These are phyloP conservation scores for Drosophila sechellia DNA, from an alignment of 1,140 invertebrate species.

Conservation along the genomic window DNA sequence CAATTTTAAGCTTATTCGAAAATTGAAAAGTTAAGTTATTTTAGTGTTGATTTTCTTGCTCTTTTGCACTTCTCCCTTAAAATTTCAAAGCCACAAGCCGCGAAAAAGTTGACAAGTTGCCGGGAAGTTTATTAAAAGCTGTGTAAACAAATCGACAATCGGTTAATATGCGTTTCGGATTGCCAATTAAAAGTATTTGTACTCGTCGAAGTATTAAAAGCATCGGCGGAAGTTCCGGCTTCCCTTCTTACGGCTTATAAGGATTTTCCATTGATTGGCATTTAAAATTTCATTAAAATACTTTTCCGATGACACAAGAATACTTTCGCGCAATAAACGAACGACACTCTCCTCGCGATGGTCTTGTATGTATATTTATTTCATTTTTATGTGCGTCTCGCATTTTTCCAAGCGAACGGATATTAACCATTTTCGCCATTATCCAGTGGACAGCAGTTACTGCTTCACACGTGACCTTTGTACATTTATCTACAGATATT, in stretches of 20 bases:
- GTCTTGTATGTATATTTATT: conserved; percentile 14
- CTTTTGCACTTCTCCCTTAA: not conserved
- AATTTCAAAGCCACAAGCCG: conserved; percentile 29
- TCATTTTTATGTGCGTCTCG: conserved; percentile 11
- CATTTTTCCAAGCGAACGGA: conserved; percentile 8
- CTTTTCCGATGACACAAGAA: conserved; percentile 32
- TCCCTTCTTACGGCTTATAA: conserved; percentile 14
- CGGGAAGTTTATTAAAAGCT: conserved; percentile 44
- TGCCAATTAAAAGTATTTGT: conserved; percentile 49
- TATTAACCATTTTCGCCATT: conserved; percentile 66
- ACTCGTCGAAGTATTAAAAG: conserved; percentile 2
- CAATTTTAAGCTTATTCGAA: no score
- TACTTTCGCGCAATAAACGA: conserved; percentile 1
- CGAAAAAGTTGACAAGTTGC: conserved; percentile 33
- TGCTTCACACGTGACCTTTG: conserved; percentile 36
- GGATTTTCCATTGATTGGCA: conserved; percentile 37
- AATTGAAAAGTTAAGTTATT: not conserved
- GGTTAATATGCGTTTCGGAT: conserved; percentile 40
- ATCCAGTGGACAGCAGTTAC: conserved; percentile 35
- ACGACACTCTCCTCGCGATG: conserved; percentile 14
- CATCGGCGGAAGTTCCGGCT: conserved; percentile 2
- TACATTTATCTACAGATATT: conserved; percentile 32
- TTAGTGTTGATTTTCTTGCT: not conserved
- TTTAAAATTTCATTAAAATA: conserved; percentile 58
- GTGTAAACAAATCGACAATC: conserved; percentile 13